Conservation (phyloP, 2,113 vertebrate genomes). For the Rhagologus leucostigma region DNA sequence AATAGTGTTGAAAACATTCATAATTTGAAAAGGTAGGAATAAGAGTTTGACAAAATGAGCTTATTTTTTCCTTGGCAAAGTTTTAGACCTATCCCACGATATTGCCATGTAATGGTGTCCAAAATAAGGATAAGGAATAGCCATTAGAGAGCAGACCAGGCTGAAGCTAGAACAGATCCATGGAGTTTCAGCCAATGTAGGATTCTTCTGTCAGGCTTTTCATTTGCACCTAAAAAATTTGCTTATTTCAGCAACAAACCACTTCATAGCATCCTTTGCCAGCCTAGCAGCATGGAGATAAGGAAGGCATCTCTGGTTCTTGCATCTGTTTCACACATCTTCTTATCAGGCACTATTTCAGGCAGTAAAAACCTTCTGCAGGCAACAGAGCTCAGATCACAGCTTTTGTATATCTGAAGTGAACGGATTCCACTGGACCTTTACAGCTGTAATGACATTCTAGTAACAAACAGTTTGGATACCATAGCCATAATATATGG, state of each 20-base stretch:
- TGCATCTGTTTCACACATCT: not conserved
- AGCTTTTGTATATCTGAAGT: not conserved
- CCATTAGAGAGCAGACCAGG: not conserved
- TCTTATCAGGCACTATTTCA: not conserved
- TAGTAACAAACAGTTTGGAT: not conserved
- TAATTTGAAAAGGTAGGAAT: not conserved
- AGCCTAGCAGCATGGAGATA: not conserved
- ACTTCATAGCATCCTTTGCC: not conserved
- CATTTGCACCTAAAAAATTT: not conserved
- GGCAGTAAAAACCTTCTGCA: not conserved
- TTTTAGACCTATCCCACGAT: not conserved
- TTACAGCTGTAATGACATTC: not conserved
- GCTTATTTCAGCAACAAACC: not conserved
- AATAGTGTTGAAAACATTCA: not conserved
- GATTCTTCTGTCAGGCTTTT: not conserved
- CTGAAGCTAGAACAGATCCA: not conserved
- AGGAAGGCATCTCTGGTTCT: not conserved
- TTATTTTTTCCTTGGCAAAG: not conserved
- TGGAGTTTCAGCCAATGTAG: not conserved
- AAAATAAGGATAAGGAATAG: not conserved
- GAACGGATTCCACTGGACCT: not conserved
- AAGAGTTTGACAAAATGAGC: not conserved
- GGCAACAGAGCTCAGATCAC: not conserved
- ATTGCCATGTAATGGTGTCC: not conserved
- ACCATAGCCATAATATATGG: not conserved